These are phyloP conservation scores for Pteropus alecto DNA, from an alignment of 2,113 vertebrate genomes.

Conservation along the genomic window DNA sequence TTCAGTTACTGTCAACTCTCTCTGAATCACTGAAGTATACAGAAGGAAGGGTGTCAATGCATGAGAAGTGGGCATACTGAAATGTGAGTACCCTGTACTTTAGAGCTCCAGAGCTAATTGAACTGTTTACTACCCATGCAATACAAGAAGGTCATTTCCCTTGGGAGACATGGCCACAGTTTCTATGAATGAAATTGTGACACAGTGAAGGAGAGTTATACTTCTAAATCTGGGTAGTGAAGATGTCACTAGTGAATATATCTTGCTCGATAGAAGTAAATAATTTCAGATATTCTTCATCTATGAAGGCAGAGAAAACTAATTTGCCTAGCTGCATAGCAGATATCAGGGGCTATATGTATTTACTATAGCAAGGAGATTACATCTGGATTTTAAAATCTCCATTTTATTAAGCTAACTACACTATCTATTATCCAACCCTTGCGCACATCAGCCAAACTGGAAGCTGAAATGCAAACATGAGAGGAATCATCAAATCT, in stretches of 20 bases:
- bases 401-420: background rate
- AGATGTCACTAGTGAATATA: background rate
- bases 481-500: background rate
- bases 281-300: background rate
- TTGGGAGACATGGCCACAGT: background rate
- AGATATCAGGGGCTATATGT: background rate
- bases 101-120: background rate
- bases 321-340: background rate
- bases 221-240: background rate
- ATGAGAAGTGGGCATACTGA: background rate
- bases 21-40: background rate
- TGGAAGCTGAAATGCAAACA: background rate
- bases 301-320: background rate
- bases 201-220: background rate
- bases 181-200: background rate
- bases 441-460: background rate
- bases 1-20: background rate
- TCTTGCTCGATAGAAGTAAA: background rate
- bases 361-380: background rate
- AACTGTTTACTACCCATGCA: background rate
- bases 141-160: background rate
- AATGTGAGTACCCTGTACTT: background rate
- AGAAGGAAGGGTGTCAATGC: background rate
- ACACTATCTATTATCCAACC: background rate
- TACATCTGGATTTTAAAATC: background rate